Conservation (phyloP, 2,888 invertebrate genomes). For the Perizoma flavofasciatum region DNA sequence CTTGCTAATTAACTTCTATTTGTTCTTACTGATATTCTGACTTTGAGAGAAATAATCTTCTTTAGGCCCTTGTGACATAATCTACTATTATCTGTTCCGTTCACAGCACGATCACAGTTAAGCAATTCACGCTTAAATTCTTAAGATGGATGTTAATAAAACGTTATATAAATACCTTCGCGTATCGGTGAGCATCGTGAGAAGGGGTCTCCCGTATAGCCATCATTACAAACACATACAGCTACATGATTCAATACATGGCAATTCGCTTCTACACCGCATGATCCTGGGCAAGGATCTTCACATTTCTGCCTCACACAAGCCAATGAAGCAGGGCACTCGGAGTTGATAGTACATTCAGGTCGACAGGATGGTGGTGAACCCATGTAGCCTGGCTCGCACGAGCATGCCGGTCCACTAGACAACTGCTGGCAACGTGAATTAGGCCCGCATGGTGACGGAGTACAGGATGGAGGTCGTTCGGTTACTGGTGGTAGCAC, state of each 20-base stretch:
- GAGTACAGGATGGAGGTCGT: conserved; percentile 89
- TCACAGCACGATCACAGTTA: too few species aligned
- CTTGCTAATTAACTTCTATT: too few species aligned
- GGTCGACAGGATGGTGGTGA: conserved; percentile 91
- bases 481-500: conserved; percentile 80
- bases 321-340: conserved; percentile 90
- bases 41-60: too few species aligned
- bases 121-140: neutral
- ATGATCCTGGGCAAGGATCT: conserved; percentile 93
- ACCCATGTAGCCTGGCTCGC: conserved; percentile 90
- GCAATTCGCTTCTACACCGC: conserved; percentile 91
- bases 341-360: conserved; percentile 91
- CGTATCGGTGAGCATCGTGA: conserved; percentile 86
- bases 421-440: conserved; percentile 90
- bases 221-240: conserved; percentile 90
- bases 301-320: conserved; percentile 91
- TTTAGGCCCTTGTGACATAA: too few species aligned
- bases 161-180: conserved; percentile 52
- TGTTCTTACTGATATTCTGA: too few species aligned
- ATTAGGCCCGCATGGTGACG: conserved; percentile 93
- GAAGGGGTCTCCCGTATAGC: conserved; percentile 92
- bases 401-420: conserved; percentile 91
- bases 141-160: neutral
- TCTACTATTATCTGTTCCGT: too few species aligned
- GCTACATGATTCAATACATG: conserved; percentile 91